Conservation (phyloP, 2,888 invertebrate genomes). For the Orthosia gothica region DNA sequence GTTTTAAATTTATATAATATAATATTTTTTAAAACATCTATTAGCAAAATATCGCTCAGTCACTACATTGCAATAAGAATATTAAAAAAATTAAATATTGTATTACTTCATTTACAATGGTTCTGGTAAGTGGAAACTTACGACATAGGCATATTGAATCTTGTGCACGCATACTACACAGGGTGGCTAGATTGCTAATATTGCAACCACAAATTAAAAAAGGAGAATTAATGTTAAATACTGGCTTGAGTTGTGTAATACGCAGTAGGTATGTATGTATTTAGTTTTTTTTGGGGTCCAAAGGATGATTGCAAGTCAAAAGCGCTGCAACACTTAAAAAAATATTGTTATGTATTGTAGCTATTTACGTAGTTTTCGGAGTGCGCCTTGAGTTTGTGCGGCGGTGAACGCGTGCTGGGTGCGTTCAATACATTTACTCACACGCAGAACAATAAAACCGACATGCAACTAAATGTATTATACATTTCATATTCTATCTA, state of each 20-base stretch:
- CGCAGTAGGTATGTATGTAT: constrained; percentile 36
- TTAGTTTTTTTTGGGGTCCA: constrained; percentile 74
- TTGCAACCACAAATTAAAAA: constrained; percentile 18
- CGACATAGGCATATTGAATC: constrained; percentile 18
- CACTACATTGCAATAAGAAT: constrained; percentile 29
- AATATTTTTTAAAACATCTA: constrained; percentile 61
- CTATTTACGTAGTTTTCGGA: constrained; percentile 56
- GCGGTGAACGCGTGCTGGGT: constrained; percentile 75
- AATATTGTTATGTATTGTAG: constrained; percentile 50
- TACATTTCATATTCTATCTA: background rate
- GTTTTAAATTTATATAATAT: constrained; percentile 65
- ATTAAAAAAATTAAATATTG: constrained; percentile 29
- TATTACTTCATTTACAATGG: constrained; percentile 24
- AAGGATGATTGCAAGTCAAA: constrained; percentile 62
- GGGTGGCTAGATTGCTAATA: constrained; percentile 36
- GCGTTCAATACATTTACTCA: constrained; percentile 72
- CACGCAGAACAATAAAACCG: constrained; percentile 33
- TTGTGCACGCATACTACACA: constrained; percentile 28
- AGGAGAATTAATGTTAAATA: constrained; percentile 26
- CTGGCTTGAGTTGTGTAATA: constrained; percentile 44
- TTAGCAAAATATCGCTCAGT: constrained; percentile 50
- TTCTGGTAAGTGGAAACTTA: constrained; percentile 23
- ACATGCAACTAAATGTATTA: constrained; percentile 14
- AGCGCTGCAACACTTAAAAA: constrained; percentile 44
- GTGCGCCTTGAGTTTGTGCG: constrained; percentile 74